phyloP scores from a whole-genome alignment of 2,888 invertebrate species.

The Eustalomyia histrio region DNA sequence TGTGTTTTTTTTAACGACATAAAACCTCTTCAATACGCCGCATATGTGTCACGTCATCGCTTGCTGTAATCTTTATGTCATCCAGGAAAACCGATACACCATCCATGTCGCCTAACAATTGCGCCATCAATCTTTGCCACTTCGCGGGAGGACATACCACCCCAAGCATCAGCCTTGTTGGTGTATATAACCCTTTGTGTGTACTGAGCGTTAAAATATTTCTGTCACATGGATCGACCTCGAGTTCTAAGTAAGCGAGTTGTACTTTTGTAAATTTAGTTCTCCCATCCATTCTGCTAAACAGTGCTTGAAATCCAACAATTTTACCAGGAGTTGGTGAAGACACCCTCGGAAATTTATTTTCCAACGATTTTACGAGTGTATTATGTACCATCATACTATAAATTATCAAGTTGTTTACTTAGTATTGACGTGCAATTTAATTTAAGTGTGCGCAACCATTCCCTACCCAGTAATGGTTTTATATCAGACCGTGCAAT shows the following conservation, averaged over 20 bases:
- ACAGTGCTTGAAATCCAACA: conserved; percentile 23
- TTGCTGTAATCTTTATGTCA: conserved; percentile 20
- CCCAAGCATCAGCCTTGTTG: conserved; percentile 72
- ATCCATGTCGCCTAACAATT: conserved; percentile 67
- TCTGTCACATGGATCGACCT: conserved; percentile 70
- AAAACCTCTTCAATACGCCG: conserved; percentile 1
- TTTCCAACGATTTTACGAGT: background rate
- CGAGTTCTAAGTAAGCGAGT: conserved; percentile 75
- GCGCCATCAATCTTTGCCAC: conserved; percentile 72
- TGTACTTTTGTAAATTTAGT: conserved; percentile 70
- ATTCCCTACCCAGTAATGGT: conserved; percentile 59
- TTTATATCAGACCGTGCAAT: conserved; percentile 53
- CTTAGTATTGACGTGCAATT: conserved; percentile 35
- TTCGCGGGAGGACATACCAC: conserved; percentile 70
- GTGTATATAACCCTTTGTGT: too few relatives aligned
- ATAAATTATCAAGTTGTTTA: background rate
- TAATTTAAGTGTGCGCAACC: conserved; percentile 46
- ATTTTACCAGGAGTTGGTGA: conserved; percentile 47
- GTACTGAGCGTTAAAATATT: conserved; percentile 72
- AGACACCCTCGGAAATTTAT: conserved; percentile 48
- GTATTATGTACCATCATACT: background rate
- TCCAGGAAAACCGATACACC: too few relatives aligned
- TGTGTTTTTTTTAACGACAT: conserved; percentile 11
- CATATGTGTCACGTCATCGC: background rate
- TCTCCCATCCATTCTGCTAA: conserved; percentile 65